These are phyloP conservation scores for Chiloscyllium plagiosum DNA, from an alignment of 2,113 vertebrate genomes.

Conservation along the genomic window DNA sequence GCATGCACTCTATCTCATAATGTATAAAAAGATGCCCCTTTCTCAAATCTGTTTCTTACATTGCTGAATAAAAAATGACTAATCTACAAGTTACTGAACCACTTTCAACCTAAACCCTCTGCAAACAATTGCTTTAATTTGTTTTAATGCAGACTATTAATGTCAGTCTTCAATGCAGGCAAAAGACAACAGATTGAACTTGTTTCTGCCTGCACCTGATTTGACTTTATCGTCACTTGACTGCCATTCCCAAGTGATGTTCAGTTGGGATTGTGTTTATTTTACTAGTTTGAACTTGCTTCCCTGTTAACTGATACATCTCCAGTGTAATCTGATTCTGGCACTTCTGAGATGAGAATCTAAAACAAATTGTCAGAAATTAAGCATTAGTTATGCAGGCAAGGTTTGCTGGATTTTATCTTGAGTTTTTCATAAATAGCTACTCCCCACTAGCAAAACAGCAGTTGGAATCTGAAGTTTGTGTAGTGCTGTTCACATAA, in stretches of 20 bases:
- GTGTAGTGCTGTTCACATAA: neutral
- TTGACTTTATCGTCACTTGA: neutral
- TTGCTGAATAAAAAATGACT: neutral
- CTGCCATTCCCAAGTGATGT: neutral
- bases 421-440: neutral
- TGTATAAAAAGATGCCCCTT: no score
- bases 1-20: no score
- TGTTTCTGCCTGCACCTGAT: neutral
- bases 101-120: neutral
- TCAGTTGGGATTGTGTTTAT: constrained; percentile 11
- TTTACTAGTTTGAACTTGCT: neutral
- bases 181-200: neutral
- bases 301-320: neutral
- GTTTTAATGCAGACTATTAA: neutral
- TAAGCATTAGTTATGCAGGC: neutral
- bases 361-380: neutral
- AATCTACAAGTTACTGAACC: neutral
- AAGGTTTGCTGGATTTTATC: neutral
- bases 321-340: neutral
- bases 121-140: neutral
- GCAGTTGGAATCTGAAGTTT: neutral
- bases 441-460: neutral
- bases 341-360: neutral
- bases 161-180: neutral
- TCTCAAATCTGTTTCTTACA: no score